A percentile compares a stretch with the other conserved stretches of the same genome.
Conservation (phyloP, 2,797 vertebrate genomes). For the Sebastes diploproa region DNA sequence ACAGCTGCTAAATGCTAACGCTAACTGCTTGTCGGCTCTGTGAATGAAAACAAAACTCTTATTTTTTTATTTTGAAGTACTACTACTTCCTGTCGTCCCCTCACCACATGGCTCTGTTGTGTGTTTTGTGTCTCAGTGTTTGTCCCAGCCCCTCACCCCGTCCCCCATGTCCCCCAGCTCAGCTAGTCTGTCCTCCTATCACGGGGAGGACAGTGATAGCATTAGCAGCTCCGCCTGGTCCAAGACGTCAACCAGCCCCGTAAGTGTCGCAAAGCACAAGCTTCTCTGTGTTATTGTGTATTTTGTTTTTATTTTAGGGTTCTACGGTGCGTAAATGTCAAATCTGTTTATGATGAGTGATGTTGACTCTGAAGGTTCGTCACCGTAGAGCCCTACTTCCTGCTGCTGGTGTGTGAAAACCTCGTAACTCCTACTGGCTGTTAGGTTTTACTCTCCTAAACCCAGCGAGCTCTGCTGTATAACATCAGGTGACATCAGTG, state of each 20-base stretch:
- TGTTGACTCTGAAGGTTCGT: neutral
- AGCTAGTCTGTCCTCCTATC: conserved; percentile 94
- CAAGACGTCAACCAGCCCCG: conserved; percentile 92
- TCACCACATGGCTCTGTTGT: conserved; percentile 1
- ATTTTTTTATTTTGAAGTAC: neutral
- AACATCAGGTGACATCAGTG: too few species aligned
- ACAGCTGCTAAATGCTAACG: neutral
- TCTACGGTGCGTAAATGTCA: neutral
- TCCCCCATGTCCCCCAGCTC: conserved; percentile 95
- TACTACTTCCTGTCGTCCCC: neutral
- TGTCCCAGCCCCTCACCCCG: conserved; percentile 92
- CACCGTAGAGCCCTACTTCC: neutral
- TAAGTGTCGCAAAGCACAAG: conserved; percentile 82
- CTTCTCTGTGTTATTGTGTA: neutral
- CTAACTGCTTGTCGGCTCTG: neutral
- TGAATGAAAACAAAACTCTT: neutral
- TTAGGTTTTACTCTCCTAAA: neutral
- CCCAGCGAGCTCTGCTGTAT: neutral
- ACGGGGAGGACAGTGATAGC: conserved; percentile 93
- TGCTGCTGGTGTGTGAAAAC: conserved; percentile 20
- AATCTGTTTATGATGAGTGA: neutral
- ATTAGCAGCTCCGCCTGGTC: conserved; percentile 94
- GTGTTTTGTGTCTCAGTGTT: conserved; percentile 83
- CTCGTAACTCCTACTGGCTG: neutral
- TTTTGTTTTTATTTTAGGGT: neutral